A percentile compares a stretch with the other conserved stretches of the same genome.
Evolutionary conservation across 2,888 invertebrate species (phyloP).

Genomic region (Cephus sareptanus): DNA sequence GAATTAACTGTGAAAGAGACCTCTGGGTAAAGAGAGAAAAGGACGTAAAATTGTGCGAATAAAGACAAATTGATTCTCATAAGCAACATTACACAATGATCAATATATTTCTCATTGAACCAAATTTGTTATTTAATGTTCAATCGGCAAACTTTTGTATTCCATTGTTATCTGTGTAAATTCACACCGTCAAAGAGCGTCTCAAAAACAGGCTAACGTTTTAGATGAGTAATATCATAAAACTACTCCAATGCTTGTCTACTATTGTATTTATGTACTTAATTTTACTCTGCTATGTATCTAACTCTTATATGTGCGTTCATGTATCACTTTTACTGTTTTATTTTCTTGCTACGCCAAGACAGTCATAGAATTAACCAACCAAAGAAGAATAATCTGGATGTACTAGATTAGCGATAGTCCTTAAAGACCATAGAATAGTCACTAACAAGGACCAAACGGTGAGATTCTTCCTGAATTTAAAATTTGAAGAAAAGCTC

Average conservation of each 20-base stretch:
- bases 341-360: constrained; percentile 41
- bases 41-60: neutral
- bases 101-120: constrained; percentile 7
- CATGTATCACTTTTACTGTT: constrained; percentile 46
- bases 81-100: neutral
- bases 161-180: neutral
- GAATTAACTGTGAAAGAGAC: neutral
- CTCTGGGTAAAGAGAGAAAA: constrained; percentile 4
- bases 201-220: neutral
- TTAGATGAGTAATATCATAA: neutral
- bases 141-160: neutral
- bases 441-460: constrained; percentile 24
- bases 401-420: constrained; percentile 50
- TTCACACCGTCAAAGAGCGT: neutral
- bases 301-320: constrained; percentile 61
- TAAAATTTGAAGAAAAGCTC: neutral
- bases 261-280: constrained; percentile 56
- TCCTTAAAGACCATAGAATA: constrained; percentile 38
- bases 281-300: constrained; percentile 57
- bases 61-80: constrained; percentile 5
- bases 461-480: constrained; percentile 28
- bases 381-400: constrained; percentile 43
- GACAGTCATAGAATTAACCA: constrained; percentile 42
- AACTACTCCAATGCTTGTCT: constrained; percentile 49
- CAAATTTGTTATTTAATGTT: constrained; percentile 24